phyloP scores from a whole-genome alignment of 2,797 vertebrate genomes.

The Telmatherina bonti region DNA sequence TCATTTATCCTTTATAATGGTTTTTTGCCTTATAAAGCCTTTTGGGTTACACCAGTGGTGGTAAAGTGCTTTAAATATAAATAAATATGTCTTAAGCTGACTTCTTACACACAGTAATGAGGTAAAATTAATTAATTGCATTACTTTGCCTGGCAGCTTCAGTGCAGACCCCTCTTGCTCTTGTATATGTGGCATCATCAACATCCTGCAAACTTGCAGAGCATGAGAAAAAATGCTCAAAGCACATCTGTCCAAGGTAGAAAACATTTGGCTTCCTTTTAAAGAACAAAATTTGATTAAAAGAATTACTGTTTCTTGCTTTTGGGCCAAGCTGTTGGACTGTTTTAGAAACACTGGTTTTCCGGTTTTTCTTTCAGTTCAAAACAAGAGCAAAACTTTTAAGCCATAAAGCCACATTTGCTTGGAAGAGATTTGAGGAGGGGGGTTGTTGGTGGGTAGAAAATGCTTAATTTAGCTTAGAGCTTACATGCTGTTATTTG shows the following conservation, averaged over 20 bases:
- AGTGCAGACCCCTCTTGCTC: slow-evolving; percentile 20
- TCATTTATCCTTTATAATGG: not conserved
- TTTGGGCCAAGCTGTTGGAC: slow-evolving; percentile 83
- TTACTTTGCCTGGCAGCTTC: not conserved
- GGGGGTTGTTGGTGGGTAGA: slow-evolving; percentile 61
- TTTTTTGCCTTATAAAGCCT: not conserved
- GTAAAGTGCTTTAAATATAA: not conserved
- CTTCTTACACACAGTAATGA: not conserved
- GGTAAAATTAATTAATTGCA: not conserved
- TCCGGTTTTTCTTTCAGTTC: slow-evolving; percentile 90
- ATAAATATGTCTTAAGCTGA: not conserved
- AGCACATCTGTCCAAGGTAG: slow-evolving; percentile 80
- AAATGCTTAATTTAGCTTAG: slow-evolving; percentile 63
- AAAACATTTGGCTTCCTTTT: slow-evolving; percentile 85
- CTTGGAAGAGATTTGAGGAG: slow-evolving; percentile 59
- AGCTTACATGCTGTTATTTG: slow-evolving; percentile 14
- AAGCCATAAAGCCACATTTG: slow-evolving; percentile 69
- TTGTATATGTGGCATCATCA: slow-evolving; percentile 15
- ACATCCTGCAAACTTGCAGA: slow-evolving; percentile 67
- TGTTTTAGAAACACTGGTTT: slow-evolving; percentile 88
- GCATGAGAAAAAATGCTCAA: slow-evolving; percentile 62
- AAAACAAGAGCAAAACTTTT: slow-evolving; percentile 76
- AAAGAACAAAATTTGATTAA: slow-evolving; percentile 86
- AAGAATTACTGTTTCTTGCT: slow-evolving; percentile 86
- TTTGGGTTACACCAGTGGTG: not conserved